phyloP scores from a whole-genome alignment of 2,113 vertebrate species.

The Cinclus mexicanus region DNA sequence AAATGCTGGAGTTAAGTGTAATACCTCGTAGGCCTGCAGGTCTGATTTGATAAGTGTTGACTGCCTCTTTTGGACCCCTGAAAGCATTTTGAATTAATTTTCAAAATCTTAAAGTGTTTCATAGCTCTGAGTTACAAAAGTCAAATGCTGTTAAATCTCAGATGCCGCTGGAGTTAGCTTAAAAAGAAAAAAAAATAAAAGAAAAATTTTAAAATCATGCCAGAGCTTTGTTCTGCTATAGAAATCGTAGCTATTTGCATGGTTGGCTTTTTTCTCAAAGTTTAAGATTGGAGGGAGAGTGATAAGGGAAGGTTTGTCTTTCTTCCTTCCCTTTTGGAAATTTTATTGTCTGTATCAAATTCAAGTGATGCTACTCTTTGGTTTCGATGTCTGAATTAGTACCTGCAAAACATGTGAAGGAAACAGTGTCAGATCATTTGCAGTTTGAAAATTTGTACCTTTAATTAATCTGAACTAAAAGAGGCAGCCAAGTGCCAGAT shows the following conservation, averaged over 20 bases:
- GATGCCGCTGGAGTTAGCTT: not conserved
- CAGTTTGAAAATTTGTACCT: not conserved
- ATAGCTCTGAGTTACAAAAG: constrained; percentile 21
- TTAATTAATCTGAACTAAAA: not conserved
- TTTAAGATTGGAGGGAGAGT: not conserved
- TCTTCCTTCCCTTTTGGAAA: not conserved
- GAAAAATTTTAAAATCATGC: not conserved
- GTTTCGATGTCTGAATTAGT: not conserved
- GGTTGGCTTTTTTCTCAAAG: not conserved
- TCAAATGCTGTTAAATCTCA: constrained; percentile 25
- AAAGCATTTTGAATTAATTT: constrained; percentile 8
- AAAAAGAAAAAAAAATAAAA: not conserved
- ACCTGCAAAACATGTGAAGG: not conserved
- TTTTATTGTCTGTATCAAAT: not conserved
- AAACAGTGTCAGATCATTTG: not conserved
- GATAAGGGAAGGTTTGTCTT: not conserved
- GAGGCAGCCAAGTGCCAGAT: not conserved
- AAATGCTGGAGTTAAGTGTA: not conserved
- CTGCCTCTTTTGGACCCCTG: not conserved
- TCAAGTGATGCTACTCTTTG: not conserved
- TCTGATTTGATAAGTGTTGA: constrained; percentile 7
- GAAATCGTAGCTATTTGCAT: constrained; percentile 12
- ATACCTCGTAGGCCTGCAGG: not conserved
- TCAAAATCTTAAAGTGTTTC: not conserved
- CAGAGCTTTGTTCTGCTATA: constrained; percentile 4